Evolutionary conservation across 2,113 vertebrate genomes (phyloP).

Genomic region (Callipepla squamata): DNA sequence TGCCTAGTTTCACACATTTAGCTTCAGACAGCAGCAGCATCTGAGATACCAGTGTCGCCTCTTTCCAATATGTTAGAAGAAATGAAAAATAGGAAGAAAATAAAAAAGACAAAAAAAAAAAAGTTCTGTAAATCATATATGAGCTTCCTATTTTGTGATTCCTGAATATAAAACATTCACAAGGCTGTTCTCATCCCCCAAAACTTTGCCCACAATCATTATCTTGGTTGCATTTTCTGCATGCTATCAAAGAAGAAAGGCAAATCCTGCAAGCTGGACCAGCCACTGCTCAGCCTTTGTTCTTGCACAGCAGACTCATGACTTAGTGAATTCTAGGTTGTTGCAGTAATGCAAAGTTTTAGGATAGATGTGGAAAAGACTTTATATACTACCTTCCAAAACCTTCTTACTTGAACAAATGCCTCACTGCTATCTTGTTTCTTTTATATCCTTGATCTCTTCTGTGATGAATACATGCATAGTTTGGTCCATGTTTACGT

Average conservation of each 20-base stretch:
- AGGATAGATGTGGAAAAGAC: not conserved
- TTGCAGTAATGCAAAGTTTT: not conserved
- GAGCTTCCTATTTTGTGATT: not conserved
- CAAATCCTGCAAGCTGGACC: not conserved
- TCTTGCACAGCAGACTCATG: not conserved
- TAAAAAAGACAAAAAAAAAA: not conserved
- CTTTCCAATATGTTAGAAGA: not conserved
- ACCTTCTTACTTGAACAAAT: not conserved
- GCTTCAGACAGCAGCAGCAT: not conserved
- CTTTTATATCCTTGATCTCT: not conserved
- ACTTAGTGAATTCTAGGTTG: not conserved
- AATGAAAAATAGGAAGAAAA: not conserved
- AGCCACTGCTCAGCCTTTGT: not conserved
- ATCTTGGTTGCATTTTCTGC: not conserved
- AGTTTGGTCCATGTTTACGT: not conserved
- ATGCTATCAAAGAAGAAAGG: not conserved
- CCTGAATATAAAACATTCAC: not conserved
- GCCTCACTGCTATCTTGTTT: fast-evolving
- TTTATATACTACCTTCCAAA: fast-evolving
- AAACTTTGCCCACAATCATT: not conserved
- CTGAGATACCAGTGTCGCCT: not conserved
- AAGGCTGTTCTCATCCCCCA: not conserved
- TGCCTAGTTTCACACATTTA: not conserved
- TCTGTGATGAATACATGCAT: fast-evolving
- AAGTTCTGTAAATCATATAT: not conserved